Evolutionary conservation across 2,113 vertebrate species (phyloP).

Genomic region (Potamarius usumacintae): DNA sequence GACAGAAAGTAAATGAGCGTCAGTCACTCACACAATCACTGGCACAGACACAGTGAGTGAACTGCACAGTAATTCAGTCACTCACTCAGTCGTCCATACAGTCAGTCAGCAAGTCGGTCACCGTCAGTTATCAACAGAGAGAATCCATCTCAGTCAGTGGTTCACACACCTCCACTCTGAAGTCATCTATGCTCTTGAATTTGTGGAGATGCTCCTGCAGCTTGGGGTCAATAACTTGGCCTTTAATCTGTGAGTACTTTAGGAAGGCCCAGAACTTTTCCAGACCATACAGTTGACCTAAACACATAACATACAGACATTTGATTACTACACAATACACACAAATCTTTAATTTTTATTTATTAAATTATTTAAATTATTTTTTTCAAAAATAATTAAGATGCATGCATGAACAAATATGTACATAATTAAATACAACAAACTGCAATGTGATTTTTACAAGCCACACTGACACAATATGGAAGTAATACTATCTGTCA

Average conservation of each 20-base stretch:
- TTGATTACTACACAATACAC: background rate
- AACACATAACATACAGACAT: background rate
- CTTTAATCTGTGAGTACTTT: slow-evolving; percentile 88
- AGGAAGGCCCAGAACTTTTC: slow-evolving; percentile 99
- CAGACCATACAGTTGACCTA: slow-evolving; percentile 94
- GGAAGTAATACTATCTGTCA: background rate
- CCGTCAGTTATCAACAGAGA: background rate
- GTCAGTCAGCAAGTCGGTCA: slow-evolving; percentile 60
- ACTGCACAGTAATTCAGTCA: background rate
- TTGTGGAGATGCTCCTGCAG: slow-evolving; percentile 87
- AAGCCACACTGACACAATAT: background rate
- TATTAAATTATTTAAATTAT: no score
- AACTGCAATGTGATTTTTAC: background rate
- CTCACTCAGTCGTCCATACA: slow-evolving; percentile 54
- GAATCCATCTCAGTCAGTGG: background rate
- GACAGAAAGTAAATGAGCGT: background rate
- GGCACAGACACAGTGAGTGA: slow-evolving; percentile 49
- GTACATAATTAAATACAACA: background rate
- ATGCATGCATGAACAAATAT: background rate
- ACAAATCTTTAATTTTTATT: no score
- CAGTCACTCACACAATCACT: background rate
- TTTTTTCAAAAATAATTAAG: background rate
- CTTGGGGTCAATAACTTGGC: slow-evolving; percentile 80
- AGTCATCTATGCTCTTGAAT: slow-evolving; percentile 94
- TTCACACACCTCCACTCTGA: slow-evolving; percentile 87